Evolutionary conservation across 2,797 vertebrate species (phyloP).

Genomic region (Borostomias antarcticus): DNA sequence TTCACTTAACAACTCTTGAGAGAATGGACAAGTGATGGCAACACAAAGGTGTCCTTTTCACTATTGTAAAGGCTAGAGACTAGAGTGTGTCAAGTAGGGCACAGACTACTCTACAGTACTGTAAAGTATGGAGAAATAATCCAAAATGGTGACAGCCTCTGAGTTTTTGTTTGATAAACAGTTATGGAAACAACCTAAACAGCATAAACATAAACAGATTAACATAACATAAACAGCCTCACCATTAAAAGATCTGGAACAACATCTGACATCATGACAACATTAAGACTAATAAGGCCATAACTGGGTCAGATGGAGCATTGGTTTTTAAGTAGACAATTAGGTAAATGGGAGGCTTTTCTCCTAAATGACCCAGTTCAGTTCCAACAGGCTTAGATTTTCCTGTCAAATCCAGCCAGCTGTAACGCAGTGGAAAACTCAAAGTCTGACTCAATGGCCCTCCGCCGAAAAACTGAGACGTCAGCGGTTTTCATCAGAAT

Average conservation of each 20-base stretch:
- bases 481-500: no score
- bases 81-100: no score
- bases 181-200: no score
- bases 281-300: constrained; percentile 8
- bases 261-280: constrained; percentile 23
- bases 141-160: no score
- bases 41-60: no score
- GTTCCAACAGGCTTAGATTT: constrained; percentile 57
- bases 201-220: constrained; percentile 18
- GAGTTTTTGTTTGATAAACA: no score
- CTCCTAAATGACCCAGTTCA: constrained; percentile 41
- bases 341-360: constrained; percentile 39
- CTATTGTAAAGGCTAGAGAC: no score
- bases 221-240: background rate
- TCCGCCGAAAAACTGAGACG: no score
- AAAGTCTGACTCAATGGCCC: constrained; percentile 25
- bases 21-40: no score
- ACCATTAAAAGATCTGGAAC: background rate
- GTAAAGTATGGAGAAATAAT: no score
- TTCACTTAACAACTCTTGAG: no score
- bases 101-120: no score
- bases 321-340: constrained; percentile 31
- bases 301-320: constrained; percentile 50
- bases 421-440: constrained; percentile 49
- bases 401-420: constrained; percentile 57